Evolutionary conservation across 2,113 vertebrate species (phyloP).

Genomic region (Hypomesus transpacificus): DNA sequence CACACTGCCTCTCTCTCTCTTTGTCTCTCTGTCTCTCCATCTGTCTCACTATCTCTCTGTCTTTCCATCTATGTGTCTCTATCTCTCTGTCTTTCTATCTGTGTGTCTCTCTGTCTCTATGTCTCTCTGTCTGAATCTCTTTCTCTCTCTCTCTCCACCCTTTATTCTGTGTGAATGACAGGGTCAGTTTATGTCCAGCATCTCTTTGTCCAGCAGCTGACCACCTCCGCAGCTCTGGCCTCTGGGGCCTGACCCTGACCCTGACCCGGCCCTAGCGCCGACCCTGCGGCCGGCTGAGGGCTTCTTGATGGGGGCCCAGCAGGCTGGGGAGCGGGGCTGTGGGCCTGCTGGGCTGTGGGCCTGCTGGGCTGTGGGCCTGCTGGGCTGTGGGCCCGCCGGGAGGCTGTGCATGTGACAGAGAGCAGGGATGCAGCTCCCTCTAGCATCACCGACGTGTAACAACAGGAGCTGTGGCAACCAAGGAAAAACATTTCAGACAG

Average conservation of each 20-base stretch:
- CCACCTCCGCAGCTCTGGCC: constrained; percentile 47
- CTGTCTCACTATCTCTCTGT: constrained; percentile 12
- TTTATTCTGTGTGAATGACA: constrained; percentile 45
- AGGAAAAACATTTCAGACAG: background rate
- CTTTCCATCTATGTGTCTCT: constrained; percentile 11
- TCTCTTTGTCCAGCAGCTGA: constrained; percentile 52
- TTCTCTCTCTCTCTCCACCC: constrained; percentile 12
- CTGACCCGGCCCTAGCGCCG: constrained; percentile 44
- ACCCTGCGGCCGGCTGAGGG: constrained; percentile 44
- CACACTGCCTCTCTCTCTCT: constrained; percentile 3
- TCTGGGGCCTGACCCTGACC: constrained; percentile 19
- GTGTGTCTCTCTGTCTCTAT: constrained; percentile 39
- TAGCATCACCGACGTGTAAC: constrained; percentile 61
- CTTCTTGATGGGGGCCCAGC: constrained; percentile 30
- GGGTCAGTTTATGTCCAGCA: constrained; percentile 55
- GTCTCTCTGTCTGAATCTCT: constrained; percentile 25
- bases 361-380: no score
- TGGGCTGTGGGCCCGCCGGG: background rate
- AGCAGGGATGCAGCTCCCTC: constrained; percentile 71
- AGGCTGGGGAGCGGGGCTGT: background rate
- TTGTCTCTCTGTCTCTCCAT: constrained; percentile 22
- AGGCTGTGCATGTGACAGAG: constrained; percentile 14
- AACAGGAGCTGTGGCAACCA: constrained; percentile 39
- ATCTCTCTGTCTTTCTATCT: constrained; percentile 21
- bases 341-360: no score